Base-by-base conservation (phyloP, 2,888 invertebrate genomes). In the Zelleria hepariella region DNA sequence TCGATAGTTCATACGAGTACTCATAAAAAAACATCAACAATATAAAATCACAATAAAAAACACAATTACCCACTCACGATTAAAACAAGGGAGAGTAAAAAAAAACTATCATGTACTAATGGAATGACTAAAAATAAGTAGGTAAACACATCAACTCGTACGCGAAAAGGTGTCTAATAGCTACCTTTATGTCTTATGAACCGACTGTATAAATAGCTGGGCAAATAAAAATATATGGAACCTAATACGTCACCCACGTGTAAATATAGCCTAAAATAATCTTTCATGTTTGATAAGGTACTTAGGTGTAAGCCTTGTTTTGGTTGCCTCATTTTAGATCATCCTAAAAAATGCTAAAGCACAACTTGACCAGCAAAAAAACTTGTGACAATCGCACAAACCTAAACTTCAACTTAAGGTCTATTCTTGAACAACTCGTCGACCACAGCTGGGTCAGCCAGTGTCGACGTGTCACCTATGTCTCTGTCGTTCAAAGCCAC, bases 381-480 rank as follows among this genome's bases (percentile, higher is more conserved):
- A n/a, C n/a, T 42, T 42, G 32, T 15, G 32, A 42, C 10, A 15
- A 4, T 10, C 15, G 10, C 4, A 15, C 15, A 42, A 42, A 15
- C 4, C 10, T 15, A 42, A 3, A 42, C 10, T 15, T 42, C 10
- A 42, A 42, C 60, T 62, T 72, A 70, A 27, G 94, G 95, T 73
- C 94, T 91, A 68, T 93, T 92, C 60, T 92, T 90, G 75, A 96
- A 95, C 24, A 97, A 89, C 63, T 93, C 87, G 42, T 95, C 95
- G 23, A 98, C 94, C 62, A 98, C 94, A n/a, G 91, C 86, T 67
- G 96, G 95, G 73, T 99, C 99, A 26, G 98, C 98, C 66, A 99
- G 86, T 0, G 99, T 98, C 54, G 98, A 96, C 1, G 93, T 93
- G 82, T 99, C 99, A 3, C 99, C 99, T 49, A 99, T 92, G 66